Base-by-base conservation (phyloP, 2,113 vertebrate species). In the Hippocampus guttulatus region DNA sequence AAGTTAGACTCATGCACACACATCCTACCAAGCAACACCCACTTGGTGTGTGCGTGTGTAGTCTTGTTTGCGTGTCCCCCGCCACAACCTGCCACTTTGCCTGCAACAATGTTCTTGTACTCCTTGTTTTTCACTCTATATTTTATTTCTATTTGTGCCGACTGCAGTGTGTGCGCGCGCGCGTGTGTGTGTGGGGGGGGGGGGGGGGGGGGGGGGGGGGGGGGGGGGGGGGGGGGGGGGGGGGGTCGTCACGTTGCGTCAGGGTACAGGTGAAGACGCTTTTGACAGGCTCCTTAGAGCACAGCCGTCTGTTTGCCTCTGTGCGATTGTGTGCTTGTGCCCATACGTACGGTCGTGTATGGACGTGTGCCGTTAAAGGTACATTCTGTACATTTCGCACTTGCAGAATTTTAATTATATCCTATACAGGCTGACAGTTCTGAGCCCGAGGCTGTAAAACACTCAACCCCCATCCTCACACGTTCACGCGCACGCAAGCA, bases 361-460 rank as follows among this genome's bases (percentile, higher is more conserved):
- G 7, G 11, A 40, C 51, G 38, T 57, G 23, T 40, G 69, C 51
- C 20, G 10, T 68, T 55, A 23, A 41, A 55, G 23, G 33, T 68
- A 20, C 41, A 25, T 33, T 12, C 43, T 33, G 3, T 43, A 20
- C 58, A 25, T 66, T 38, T 63, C n/a, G 41, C 58, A 25, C 47
- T 58, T 33, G 69, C 38, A 72, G 51, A 49, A 54, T 55, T 60
- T 68, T 76, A 79, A 74, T 77, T 67, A 65, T 73, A 82, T 21
- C 61, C 63, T 65, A 58, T 78, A 74, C 60, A 70, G 74, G 45
- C 74, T 82, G 82, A 67, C 76, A 80, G 75, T 77, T 78, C 76
- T 63, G 57, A 78, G 51, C 80, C 74, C 33, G 0, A 70, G 75
- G 81, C 66, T 12, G 2, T 30, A 43, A 43, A 66, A 82, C 78